Base-by-base conservation (phyloP, 1,140 invertebrate species). In the Tetramorium parvispinum region DNA sequence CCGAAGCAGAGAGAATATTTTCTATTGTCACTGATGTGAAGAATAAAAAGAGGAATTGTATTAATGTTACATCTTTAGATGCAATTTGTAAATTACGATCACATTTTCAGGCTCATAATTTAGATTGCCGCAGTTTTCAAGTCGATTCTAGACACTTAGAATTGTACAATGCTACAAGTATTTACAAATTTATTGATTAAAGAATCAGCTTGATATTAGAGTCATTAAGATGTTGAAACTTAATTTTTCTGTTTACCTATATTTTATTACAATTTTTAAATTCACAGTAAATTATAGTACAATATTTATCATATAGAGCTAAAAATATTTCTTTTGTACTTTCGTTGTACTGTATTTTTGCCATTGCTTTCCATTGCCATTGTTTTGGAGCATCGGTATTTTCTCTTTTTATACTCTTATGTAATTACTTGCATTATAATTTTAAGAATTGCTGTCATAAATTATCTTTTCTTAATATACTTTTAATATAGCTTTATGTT, bases 1-100 rank as follows among this genome's bases (percentile, higher is more conserved):
- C 18, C 40, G 40, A 43, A 43, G 40, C 40, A 43, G 40, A 43
- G 40, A 43, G 40, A 43, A 43, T 43, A 43, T 68, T 43, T 68
- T 68, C 65, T 24, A 68, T 68, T 43, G n/a, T 68, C 4, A 46
- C 65, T 10, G 32, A 68, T 68, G 37, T 68, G 37, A 68, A 46
- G 10, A 43, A 68, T 68, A 32, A 70, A 70, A 70, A 51, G 24
- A 70, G 13, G 4, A 70, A 70, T 27, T 46, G 46, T 0, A 49
- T 70, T 51, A 10, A 18, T 49, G 7, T 24, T 7, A 7, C 5
- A 0, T n/a, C 1, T 70, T 70, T 65, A 65, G 1, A n/a, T 10
- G 21, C 24, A 16, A 13, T 70, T 49, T 70, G 43, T 27, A 70
- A 70, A 27, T 1, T 27, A 18, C 66, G 43, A 27, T 70, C 43